phyloP scores from a whole-genome alignment of 1,140 invertebrate species.

The Drosophila eugracilis region DNA sequence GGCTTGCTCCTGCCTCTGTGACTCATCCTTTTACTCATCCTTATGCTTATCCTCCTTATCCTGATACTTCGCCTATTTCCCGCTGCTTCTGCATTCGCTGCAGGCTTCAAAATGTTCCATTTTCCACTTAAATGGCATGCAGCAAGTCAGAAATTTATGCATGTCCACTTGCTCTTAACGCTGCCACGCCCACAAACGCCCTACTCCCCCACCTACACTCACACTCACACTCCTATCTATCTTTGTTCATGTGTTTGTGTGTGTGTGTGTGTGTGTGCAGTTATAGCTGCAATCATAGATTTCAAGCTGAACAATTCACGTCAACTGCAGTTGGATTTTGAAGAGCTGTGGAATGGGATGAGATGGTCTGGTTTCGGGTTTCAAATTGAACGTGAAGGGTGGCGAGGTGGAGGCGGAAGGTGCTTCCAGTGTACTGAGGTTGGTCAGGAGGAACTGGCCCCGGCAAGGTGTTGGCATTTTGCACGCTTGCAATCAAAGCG shows the following conservation, averaged over 20 bases:
- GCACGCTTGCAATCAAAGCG: constrained; percentile 66
- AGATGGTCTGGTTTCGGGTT: constrained; percentile 4
- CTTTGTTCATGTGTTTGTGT: not conserved
- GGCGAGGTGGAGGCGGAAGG: constrained; percentile 1
- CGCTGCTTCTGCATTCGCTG: constrained; percentile 25
- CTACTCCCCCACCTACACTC: not conserved
- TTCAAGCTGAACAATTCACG: constrained; percentile 79
- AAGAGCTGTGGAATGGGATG: constrained; percentile 22
- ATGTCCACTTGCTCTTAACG: constrained; percentile 59
- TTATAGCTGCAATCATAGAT: constrained; percentile 81
- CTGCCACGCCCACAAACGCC: constrained; percentile 26
- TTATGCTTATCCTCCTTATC: not conserved
- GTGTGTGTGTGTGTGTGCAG: constrained; percentile 41
- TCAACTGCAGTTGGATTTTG: constrained; percentile 70
- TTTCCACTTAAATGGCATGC: constrained; percentile 62
- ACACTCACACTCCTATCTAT: constrained; percentile 1
- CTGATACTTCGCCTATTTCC: constrained; percentile 2
- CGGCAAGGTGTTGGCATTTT: constrained; percentile 72
- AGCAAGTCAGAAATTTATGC: constrained; percentile 66
- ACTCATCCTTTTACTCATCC: constrained; percentile 7
- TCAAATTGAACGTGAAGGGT: no score
- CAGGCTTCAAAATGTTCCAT: constrained; percentile 56
- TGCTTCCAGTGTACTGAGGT: constrained; percentile 1
- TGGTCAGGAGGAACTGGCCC: constrained; percentile 7
- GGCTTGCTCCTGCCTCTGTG: not conserved